Conservation (phyloP, 2,888 invertebrate genomes). For the Sminthurinus aureus region DNA sequence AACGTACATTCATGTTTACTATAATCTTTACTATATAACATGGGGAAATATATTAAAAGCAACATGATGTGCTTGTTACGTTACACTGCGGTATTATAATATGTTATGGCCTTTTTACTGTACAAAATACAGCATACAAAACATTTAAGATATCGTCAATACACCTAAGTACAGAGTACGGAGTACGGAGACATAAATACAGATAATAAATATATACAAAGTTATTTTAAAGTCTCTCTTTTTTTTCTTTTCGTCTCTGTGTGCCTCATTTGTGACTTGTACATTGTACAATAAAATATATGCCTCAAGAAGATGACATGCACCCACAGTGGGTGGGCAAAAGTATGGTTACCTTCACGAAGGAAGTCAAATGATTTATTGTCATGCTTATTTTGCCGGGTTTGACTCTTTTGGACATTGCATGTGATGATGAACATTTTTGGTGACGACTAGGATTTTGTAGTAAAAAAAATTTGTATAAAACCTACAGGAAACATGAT, state of each 20-base stretch:
- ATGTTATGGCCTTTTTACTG: background rate
- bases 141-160: background rate
- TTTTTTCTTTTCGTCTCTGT: background rate
- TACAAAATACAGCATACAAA: background rate
- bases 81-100: too few species aligned
- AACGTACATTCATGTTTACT: too few species aligned
- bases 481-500: background rate
- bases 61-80: too few species aligned
- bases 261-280: constrained; percentile 21
- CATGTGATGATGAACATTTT: constrained; percentile 23
- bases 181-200: background rate
- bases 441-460: constrained; percentile 15
- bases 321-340: constrained; percentile 46
- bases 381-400: constrained; percentile 41
- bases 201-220: constrained; percentile 20
- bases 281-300: constrained; percentile 21
- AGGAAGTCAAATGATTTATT: constrained; percentile 43
- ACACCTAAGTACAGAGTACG: background rate
- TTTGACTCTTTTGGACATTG: constrained; percentile 17
- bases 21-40: too few species aligned
- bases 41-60: too few species aligned
- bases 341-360: constrained; percentile 19
- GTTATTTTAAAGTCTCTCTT: constrained; percentile 27
- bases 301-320: constrained; percentile 43
- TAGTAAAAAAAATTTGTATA: background rate